Evolutionary conservation across 92 coral and sea anemone genomes (phyloP), one percentile per base, ranked within the genome.

Genomic region (Phymanthus crucifer): DNA sequence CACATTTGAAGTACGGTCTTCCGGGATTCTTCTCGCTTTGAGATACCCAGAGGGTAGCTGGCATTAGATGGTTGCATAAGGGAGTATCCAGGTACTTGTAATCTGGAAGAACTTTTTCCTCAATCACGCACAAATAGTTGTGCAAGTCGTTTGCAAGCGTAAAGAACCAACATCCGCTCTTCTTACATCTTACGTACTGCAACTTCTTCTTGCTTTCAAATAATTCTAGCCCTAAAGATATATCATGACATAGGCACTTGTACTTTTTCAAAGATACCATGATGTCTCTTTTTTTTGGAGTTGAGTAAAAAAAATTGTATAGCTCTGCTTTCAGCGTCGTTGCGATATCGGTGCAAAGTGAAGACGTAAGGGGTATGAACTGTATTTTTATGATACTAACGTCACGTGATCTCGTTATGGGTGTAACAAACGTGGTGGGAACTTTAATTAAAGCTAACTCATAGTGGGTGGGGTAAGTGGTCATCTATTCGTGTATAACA

Each of bases 401-500:
- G 61, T 52, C 61, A 52, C 61, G 61, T 52, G 61, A 52, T 52
- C 0, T 52, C 61, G 61, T 52, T 52, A 52, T 52, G 61, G 61
- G 0, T 52, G 11, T 48, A 48, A 48, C 21, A 48, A 48, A 48
- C 56, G 2, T 11, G 56, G 56, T n/a, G 1, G 19, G 16, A 12
- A 10, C 2, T 48, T 48, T 48, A 12, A 1, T 17, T 0, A 48
- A 48, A 48, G 56, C 56, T 48, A 48, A 48, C 57, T 48, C 57
- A 21, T 48, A 13, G n/a, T 48, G 57, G 57, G 57, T 48, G 57
- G 17, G 57, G 57, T 48, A 48, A 19, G 19, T 48, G 19, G 57
- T 48, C 0, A 48, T 48, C 57, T 8, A 21, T 48, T 48, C 57
- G 57, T 13, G 57, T 48, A 48, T 48, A 21, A 48, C 57, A 14